Evolutionary conservation across 2,797 vertebrate genomes (phyloP).

Genomic region (Hemitrygon akajei): DNA sequence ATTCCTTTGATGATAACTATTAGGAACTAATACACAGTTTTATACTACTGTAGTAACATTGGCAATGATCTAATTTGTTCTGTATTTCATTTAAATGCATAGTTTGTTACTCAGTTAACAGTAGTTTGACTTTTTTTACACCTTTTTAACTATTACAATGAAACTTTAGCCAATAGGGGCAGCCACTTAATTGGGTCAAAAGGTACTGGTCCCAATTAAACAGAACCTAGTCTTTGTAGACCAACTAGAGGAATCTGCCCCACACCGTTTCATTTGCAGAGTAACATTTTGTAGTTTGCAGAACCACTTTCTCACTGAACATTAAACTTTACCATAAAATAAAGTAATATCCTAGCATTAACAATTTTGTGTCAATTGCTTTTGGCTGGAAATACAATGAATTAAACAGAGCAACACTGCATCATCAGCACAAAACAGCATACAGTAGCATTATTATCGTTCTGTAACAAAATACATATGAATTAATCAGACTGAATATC

Average conservation of each 20-base stretch:
- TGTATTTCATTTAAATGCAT: too few species aligned
- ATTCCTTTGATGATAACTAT: too few species aligned
- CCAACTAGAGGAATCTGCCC: neutral
- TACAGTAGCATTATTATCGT: neutral
- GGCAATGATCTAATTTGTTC: too few species aligned
- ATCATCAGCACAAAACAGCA: slow-evolving; percentile 14
- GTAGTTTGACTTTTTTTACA: too few species aligned
- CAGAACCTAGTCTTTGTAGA: neutral
- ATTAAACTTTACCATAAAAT: neutral
- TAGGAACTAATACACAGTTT: too few species aligned
- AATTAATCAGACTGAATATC: slow-evolving; percentile 36
- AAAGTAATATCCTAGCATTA: neutral
- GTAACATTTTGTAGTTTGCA: neutral
- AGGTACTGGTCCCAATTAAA: too few species aligned
- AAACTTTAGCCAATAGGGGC: too few species aligned
- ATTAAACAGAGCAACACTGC: slow-evolving; percentile 1
- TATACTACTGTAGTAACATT: too few species aligned
- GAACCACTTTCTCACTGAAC: neutral
- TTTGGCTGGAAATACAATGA: neutral
- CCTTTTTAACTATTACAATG: too few species aligned
- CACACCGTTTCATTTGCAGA: neutral
- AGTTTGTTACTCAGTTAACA: too few species aligned
- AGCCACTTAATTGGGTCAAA: too few species aligned
- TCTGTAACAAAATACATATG: neutral
- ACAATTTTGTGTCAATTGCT: slow-evolving; percentile 11